Evolutionary conservation across 2,113 vertebrate genomes (phyloP).

Genomic region (Tetrao urogallus): DNA sequence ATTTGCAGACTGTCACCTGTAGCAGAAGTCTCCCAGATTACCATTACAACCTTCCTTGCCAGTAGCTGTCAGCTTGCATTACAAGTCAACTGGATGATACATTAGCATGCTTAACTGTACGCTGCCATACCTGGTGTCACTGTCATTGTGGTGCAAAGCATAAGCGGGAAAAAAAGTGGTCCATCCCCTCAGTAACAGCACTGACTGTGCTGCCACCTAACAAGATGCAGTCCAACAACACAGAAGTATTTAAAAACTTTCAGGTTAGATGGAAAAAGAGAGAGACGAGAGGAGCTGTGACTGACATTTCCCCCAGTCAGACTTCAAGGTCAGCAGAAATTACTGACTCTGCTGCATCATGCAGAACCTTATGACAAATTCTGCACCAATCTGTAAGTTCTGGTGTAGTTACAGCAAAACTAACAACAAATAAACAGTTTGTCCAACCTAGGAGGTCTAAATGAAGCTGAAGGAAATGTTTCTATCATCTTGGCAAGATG

Average conservation of each 20-base stretch:
- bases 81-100: conserved; percentile 6
- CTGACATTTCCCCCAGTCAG: neutral
- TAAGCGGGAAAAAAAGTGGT: neutral
- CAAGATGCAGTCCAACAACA: neutral
- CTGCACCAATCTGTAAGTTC: neutral
- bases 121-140: neutral
- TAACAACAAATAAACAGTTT: neutral
- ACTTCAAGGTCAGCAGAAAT: neutral
- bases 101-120: neutral
- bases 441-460: neutral
- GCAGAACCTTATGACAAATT: neutral
- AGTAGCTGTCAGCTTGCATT: conserved; percentile 37
- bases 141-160: accelerated
- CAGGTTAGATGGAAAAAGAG: neutral
- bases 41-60: neutral
- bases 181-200: neutral
- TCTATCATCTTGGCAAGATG: neutral
- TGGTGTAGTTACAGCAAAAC: neutral
- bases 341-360: neutral
- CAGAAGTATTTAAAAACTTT: neutral
- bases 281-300: neutral
- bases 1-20: neutral
- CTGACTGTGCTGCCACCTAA: neutral
- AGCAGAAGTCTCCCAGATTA: conserved; percentile 4
- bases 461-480: neutral